Conservation (phyloP, 2,113 vertebrate genomes). For the Anas platyrhynchos region DNA sequence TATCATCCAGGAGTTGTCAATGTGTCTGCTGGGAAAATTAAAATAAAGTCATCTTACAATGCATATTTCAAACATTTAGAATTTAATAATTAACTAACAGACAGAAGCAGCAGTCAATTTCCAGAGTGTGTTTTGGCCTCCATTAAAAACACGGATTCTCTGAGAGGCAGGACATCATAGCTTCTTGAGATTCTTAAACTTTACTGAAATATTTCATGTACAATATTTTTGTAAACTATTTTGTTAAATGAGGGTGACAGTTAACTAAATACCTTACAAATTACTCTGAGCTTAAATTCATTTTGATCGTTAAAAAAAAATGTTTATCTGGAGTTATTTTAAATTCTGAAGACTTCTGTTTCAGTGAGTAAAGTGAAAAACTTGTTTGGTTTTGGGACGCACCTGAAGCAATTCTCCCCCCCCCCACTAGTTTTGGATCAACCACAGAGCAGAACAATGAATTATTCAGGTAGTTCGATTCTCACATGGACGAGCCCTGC, state of each 20-base stretch:
- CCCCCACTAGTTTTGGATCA: not conserved
- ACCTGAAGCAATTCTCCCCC: not conserved
- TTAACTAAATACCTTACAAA: not conserved
- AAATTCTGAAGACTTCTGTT: not conserved
- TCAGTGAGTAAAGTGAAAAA: not conserved
- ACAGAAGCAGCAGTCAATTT: conserved; percentile 7
- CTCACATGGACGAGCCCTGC: not conserved
- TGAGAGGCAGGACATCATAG: not conserved
- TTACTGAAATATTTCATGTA: not conserved
- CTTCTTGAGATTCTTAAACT: not conserved
- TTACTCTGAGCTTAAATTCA: not conserved
- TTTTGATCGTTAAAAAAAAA: not conserved
- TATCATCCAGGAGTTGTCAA: conserved; percentile 24
- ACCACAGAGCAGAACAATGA: not conserved
- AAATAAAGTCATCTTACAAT: not conserved
- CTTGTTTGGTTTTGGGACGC: not conserved
- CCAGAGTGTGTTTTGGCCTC: not conserved
- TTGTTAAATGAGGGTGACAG: not conserved
- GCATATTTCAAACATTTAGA: conserved; percentile 11
- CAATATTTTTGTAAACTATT: not conserved
- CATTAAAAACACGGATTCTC: not conserved
- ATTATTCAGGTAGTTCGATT: not conserved
- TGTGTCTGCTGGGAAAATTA: conserved; percentile 28
- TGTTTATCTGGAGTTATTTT: not conserved
- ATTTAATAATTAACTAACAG: conserved; percentile 38